Conservation (phyloP, 2,113 vertebrate species). For the Herpailurus yagouaroundi region DNA sequence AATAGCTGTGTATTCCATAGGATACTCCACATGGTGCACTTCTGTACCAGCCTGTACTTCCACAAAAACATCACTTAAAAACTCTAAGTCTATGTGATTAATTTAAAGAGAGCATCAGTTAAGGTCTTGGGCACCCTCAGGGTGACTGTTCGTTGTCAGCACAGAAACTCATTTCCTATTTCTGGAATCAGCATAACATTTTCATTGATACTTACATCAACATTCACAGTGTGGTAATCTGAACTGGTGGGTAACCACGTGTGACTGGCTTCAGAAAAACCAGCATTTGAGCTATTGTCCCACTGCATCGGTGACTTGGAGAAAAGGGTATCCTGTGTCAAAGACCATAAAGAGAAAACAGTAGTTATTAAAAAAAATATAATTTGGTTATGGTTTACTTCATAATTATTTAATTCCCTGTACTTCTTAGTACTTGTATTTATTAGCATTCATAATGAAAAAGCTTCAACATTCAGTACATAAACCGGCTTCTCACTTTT, state of each 20-base stretch:
- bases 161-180: not conserved
- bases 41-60: not conserved
- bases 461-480: not conserved
- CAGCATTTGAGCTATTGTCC: slow-evolving; percentile 88
- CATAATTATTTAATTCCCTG: not conserved
- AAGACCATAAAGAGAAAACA: slow-evolving; percentile 1
- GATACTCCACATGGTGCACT: not conserved
- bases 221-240: slow-evolving; percentile 90
- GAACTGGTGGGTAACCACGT: slow-evolving; percentile 92
- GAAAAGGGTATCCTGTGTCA: slow-evolving; percentile 75
- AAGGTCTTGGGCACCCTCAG: not conserved
- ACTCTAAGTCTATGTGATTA: not conserved
- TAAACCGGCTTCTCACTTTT: not conserved
- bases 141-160: not conserved
- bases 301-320: slow-evolving; percentile 97
- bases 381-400: not conserved
- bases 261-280: slow-evolving; percentile 90
- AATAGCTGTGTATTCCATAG: not conserved
- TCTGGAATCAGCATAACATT: not conserved
- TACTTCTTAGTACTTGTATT: not conserved
- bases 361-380: not conserved
- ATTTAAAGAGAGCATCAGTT: not conserved
- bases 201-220: slow-evolving; percentile 88
- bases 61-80: slow-evolving; percentile 3
- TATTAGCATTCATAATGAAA: not conserved